Base-by-base conservation (phyloP, 2,113 vertebrate genomes). In the Lepus timidus region DNA sequence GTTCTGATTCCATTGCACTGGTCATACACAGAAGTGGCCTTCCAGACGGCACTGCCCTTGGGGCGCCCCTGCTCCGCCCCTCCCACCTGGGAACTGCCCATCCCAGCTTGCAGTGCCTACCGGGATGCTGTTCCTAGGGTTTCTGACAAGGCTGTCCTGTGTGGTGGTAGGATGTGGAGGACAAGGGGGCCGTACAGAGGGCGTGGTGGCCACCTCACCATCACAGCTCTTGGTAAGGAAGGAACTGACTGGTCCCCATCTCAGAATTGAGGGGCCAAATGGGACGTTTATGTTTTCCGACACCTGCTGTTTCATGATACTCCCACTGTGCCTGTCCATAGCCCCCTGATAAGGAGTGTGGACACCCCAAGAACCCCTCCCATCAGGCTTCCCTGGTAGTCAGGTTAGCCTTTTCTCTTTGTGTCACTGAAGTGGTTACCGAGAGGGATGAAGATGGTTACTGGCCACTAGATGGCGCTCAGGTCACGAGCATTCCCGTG, bases 391-490 rank as follows among this genome's bases (percentile, higher is more conserved):
- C 61, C 52, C 33, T 55, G 52, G 16, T 22, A 64, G 51, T n/a
- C 70, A 19, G 17, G 75, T 58, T 76, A 51, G 51, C 64, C 4
- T 78, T 31, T 16, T 74, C 67, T 86, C 29, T 36, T 80, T 29
- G 75, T n/a, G 36, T 58, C 33, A 0, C 55, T 16, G 19, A 16
- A 58, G 19, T 58, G 55, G 14, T 19, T 31, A 20, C 12, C 1
- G 25, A 4, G 31, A 82, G 3, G 0, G 49, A 82, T 71, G 58
- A 70, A 88, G 67, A 25, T 61, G 29, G 82, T 82, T 39, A 11
- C 20, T 62, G 82, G 51, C 84, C 97, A 95, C 93, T 96, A 96
- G 97, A 76, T 97, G 97, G 97, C 44, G 83, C 79, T 71, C 82
- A 84, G 90, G 85, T 39, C 91, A 58, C 0, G 13, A 83, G 52